Evolutionary conservation across 2,888 invertebrate species (phyloP), one percentile per base, ranked within the genome.

Genomic region (Scaptomyza flava): DNA sequence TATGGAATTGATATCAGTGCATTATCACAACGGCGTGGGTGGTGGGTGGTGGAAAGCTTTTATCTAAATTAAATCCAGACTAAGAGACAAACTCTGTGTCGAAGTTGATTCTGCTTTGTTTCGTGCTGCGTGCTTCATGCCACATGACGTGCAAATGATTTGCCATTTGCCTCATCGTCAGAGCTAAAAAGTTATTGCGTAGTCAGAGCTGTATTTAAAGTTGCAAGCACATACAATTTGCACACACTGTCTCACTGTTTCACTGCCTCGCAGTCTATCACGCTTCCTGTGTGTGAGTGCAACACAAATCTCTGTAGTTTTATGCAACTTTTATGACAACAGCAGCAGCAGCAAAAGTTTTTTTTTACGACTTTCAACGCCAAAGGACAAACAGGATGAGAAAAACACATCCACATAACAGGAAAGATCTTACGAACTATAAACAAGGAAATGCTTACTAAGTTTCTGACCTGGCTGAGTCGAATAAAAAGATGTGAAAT

Each of bases 31-130:
- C 17, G 20, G 43, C 23, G 41, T 20, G 33, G 33, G 6, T 50
- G 33, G 6, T 6, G 47, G 23, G 17, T 47, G 7, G 30, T 50
- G 73, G 38, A 77, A 89, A 80, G 80, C 86, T 86, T 86, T 86
- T 86, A 86, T 86, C 86, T 85, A 86, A 89, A 86, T 86, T 86
- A 89, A 86, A 86, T 86, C 87, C 89, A 62, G 33, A 12, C 41
- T 14, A 20, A 12, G 41, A 14, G 45, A 31, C 72, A 50, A 71
- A 43, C 65, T 56, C 14, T 72, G 72, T 61, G 54, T 58, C 53
- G 53, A 58, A 54, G 57, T 43, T 14, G 38, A 41, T 52, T 17
- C 45, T 17, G 17, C 17, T 41, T 41, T 17, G 41, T 9, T 17
- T 5, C 17, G 41, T 41, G 38, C 38, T 41, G 14, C 17, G 30